A percentile compares a stretch with the other conserved stretches of the same genome.
phyloP scores from a whole-genome alignment of 2,888 invertebrate genomes.

The Empis stercorea region DNA sequence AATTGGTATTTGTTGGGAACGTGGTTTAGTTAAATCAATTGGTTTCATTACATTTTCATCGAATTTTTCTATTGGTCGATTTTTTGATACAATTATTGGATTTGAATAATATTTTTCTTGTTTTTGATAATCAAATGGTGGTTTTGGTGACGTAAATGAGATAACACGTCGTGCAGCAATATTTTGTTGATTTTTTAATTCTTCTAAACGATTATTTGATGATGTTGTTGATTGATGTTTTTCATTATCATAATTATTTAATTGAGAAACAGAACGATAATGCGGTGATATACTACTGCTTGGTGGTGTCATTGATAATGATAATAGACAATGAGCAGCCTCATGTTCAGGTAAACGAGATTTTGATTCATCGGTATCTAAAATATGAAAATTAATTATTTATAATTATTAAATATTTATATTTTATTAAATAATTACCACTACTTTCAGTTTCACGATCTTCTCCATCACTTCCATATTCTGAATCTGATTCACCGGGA shows the following conservation, averaged over 20 bases:
- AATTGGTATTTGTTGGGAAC: slow-evolving; percentile 9
- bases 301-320: slow-evolving; percentile 48
- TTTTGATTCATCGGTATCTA: slow-evolving; percentile 54
- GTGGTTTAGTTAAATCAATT: slow-evolving; percentile 35
- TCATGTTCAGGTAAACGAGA: slow-evolving; percentile 69
- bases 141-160: slow-evolving; percentile 31
- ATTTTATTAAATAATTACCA: slow-evolving; percentile 39
- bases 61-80: slow-evolving; percentile 18
- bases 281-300: slow-evolving; percentile 29
- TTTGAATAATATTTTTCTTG: slow-evolving; percentile 37
- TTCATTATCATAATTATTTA: slow-evolving; percentile 4
- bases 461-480: slow-evolving; percentile 51
- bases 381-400: slow-evolving; percentile 14
- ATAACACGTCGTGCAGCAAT: slow-evolving; percentile 24
- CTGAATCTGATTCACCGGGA: slow-evolving; percentile 51
- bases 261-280: slow-evolving; percentile 3
- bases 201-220: not conserved
- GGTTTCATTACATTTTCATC: slow-evolving; percentile 26
- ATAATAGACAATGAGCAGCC: slow-evolving; percentile 69
- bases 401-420: not conserved
- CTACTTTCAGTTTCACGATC: slow-evolving; percentile 54
- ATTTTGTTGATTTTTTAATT: slow-evolving; percentile 1
- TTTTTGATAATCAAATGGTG: slow-evolving; percentile 35
- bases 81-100: slow-evolving; percentile 30
- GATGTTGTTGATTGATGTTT: not conserved